Evolutionary conservation across 2,888 invertebrate species (phyloP), one percentile per base, ranked within the genome.

Genomic region (Drosophila imparisetae): DNA sequence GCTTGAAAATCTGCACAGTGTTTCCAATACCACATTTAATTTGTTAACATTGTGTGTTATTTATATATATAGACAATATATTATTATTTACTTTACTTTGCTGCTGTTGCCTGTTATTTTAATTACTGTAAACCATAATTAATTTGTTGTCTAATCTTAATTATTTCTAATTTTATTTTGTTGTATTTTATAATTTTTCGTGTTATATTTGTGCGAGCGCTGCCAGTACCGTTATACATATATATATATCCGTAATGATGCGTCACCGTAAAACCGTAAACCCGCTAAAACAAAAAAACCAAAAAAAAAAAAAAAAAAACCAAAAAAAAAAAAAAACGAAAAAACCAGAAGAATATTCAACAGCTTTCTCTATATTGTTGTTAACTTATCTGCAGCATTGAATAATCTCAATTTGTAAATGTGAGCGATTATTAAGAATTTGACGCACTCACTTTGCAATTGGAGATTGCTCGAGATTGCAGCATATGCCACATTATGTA

Each of bases 371-470:
- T 54, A 60, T 66, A 49, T 69, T 70, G 66, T 70, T 72, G 73
- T 78, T 65, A 69, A 72, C 34, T 75, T 77, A 82, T 89, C 83
- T 92, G 92, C 94, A 93, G 94, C 94, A 94, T 95, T 95, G 95
- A 95, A 95, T 96, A 98, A 98, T 98, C 98, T 98, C 98, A 98
- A 97, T 96, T 96, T 97, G 98, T 98, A 98, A 98, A 97, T 97
- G 97, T 98, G 98, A 97, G 97, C 94, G 89, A 94, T 77, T 78
- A 77, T 88, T 91, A 92, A 91, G 82, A 45, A 79, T 89, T 89
- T 84, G 72, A 89, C 85, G 92, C 92, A 90, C 92, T 92, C 93
- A 93, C 93, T 92, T 92, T 93, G 91, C 93, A 92, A 90, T 89
- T 91, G 93, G 93, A 92, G 93, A 92, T 93, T 93, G 91, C 91